These are phyloP conservation scores for Volucella inanis DNA, from an alignment of 2,888 invertebrate genomes.

Conservation along the genomic window DNA sequence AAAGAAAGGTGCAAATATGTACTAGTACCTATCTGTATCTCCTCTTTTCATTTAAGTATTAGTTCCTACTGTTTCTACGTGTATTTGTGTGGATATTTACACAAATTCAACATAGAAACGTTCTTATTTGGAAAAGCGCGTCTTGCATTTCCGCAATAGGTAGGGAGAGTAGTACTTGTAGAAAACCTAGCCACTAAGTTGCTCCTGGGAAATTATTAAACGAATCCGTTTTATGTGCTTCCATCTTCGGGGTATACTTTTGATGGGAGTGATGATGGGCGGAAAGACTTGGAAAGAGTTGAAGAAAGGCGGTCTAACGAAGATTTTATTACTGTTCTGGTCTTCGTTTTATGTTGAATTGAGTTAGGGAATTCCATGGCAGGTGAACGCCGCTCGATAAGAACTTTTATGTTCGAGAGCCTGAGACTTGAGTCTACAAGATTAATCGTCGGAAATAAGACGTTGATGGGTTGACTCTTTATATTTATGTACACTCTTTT, in stretches of 20 bases:
- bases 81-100: slow-evolving; percentile 18
- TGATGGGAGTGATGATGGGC: background rate
- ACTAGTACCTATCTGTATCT: slow-evolving; percentile 9
- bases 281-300: no score
- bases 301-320: slow-evolving; percentile 25
- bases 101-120: slow-evolving; percentile 28
- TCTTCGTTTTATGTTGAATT: slow-evolving; percentile 62
- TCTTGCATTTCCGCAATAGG: slow-evolving; percentile 67
- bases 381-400: slow-evolving; percentile 36
- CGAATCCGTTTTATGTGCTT: slow-evolving; percentile 71
- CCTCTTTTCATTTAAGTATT: background rate
- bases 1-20: slow-evolving; percentile 51
- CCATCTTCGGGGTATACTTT: slow-evolving; percentile 51
- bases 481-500: background rate
- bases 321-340: slow-evolving; percentile 60
- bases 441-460: slow-evolving; percentile 54
- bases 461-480: slow-evolving; percentile 32
- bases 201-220: slow-evolving; percentile 75
- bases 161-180: background rate
- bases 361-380: slow-evolving; percentile 59
- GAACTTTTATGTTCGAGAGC: slow-evolving; percentile 33
- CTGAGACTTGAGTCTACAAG: slow-evolving; percentile 27
- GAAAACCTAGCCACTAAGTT: slow-evolving; percentile 61
- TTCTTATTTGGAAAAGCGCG: slow-evolving; percentile 64
- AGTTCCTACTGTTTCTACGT: background rate